Conservation (phyloP, 2,888 invertebrate genomes). For the Calliphora vomitoria region DNA sequence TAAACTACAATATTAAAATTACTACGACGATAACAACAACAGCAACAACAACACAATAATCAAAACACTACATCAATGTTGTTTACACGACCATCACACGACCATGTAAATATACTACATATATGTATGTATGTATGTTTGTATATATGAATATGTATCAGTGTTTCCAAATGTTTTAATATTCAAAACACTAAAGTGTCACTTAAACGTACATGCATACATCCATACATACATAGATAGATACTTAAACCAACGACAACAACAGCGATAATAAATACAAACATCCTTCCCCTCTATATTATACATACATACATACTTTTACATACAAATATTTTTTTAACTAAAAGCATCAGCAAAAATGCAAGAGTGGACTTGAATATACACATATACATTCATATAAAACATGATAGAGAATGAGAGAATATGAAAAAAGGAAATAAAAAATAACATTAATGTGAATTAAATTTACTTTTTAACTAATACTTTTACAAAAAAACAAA, state of each 20-base stretch:
- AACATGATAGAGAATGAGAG: not conserved
- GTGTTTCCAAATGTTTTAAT: constrained; percentile 48
- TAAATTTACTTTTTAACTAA: constrained; percentile 39
- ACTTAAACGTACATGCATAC: constrained; percentile 48
- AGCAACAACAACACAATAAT: not conserved
- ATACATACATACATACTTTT: no score
- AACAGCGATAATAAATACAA: constrained; percentile 15
- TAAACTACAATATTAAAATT: constrained; percentile 1
- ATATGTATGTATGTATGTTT: not conserved
- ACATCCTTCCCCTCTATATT: no score
- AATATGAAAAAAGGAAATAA: constrained; percentile 12
- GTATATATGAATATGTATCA: not conserved
- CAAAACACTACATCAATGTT: constrained; percentile 19
- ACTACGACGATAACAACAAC: not conserved
- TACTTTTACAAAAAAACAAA: constrained; percentile 14
- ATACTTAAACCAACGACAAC: not conserved
- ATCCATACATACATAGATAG: no score
- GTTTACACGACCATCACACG: not conserved
- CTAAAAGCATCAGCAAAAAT: constrained; percentile 37
- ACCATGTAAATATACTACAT: not conserved
- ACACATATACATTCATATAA: not conserved
- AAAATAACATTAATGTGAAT: constrained; percentile 45
- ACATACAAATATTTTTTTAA: constrained; percentile 20
- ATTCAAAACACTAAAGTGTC: constrained; percentile 56
- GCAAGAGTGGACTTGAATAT: constrained; percentile 26